These are phyloP conservation scores for Dasypus novemcinctus DNA, from an alignment of 2,113 vertebrate species.

Conservation along the genomic window DNA sequence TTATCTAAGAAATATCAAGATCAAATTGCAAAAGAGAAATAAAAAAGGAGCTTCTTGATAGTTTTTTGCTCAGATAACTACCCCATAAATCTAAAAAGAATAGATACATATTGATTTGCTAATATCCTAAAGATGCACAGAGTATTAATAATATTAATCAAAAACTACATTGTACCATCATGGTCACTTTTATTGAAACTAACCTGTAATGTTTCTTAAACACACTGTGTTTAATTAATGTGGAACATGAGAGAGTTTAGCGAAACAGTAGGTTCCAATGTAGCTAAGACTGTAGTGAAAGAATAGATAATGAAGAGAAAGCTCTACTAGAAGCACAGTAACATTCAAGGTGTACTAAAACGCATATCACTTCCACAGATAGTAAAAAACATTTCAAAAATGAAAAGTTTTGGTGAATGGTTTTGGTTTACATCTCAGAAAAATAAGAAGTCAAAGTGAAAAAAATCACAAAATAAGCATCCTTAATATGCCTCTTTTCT, in stretches of 20 bases:
- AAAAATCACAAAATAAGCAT: background rate
- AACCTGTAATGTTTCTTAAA: constrained; percentile 31
- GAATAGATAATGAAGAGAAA: background rate
- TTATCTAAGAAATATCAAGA: constrained; percentile 3
- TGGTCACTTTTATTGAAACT: constrained; percentile 1
- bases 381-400: background rate
- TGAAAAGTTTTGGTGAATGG: background rate
- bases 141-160: background rate
- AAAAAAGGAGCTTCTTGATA: background rate
- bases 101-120: constrained; percentile 29
- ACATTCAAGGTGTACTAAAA: background rate
- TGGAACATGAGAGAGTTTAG: background rate
- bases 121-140: constrained; percentile 28
- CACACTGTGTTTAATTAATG: background rate
- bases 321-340: background rate
- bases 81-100: constrained; percentile 19
- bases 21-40: background rate
- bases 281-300: background rate
- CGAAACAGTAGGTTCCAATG: background rate
- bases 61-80: constrained; percentile 22
- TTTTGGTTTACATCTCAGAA: constrained; percentile 41
- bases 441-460: background rate
- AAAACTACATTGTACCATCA: background rate
- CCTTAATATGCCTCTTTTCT: background rate
- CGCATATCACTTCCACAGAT: background rate